A percentile compares a stretch with the other conserved stretches of the same genome.
Evolutionary conservation across 1,140 invertebrate species (phyloP).

Genomic region (Drosophila mauritiana): DNA sequence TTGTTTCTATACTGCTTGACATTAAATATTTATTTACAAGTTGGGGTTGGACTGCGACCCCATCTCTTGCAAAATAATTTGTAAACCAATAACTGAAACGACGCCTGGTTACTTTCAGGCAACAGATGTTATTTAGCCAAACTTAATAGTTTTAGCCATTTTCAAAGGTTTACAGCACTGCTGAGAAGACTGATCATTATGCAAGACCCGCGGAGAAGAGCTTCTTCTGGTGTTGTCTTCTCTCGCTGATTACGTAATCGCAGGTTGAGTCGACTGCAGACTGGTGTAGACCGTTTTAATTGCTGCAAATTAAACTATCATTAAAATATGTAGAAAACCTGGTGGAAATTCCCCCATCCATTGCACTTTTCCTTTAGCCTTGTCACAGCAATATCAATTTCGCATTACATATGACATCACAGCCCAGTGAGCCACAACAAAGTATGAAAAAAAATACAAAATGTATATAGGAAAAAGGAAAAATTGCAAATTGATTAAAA

Average conservation of each 20-base stretch:
- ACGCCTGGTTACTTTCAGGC: too few species aligned
- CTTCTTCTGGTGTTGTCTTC: slow-evolving; percentile 43
- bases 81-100: too few species aligned
- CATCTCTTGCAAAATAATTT: too few species aligned
- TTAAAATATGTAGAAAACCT: slow-evolving; percentile 74
- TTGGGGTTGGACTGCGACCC: too few species aligned
- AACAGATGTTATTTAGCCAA: too few species aligned
- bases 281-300: slow-evolving; percentile 74
- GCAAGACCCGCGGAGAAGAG: slow-evolving; percentile 57
- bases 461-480: slow-evolving; percentile 22
- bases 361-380: background rate
- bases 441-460: background rate
- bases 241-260: slow-evolving; percentile 68
- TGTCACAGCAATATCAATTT: slow-evolving; percentile 57
- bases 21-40: too few species aligned
- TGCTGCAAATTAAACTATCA: slow-evolving; percentile 78
- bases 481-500: slow-evolving; percentile 80
- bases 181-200: slow-evolving; percentile 64
- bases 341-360: slow-evolving; percentile 20
- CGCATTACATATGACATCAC: slow-evolving; percentile 60
- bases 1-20: too few species aligned
- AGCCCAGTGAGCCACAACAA: slow-evolving; percentile 37
- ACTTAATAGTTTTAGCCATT: background rate
- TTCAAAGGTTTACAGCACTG: slow-evolving; percentile 11
- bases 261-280: slow-evolving; percentile 16